Evolutionary conservation across 1,140 invertebrate species (phyloP).

Genomic region (Bacillus rossius): DNA sequence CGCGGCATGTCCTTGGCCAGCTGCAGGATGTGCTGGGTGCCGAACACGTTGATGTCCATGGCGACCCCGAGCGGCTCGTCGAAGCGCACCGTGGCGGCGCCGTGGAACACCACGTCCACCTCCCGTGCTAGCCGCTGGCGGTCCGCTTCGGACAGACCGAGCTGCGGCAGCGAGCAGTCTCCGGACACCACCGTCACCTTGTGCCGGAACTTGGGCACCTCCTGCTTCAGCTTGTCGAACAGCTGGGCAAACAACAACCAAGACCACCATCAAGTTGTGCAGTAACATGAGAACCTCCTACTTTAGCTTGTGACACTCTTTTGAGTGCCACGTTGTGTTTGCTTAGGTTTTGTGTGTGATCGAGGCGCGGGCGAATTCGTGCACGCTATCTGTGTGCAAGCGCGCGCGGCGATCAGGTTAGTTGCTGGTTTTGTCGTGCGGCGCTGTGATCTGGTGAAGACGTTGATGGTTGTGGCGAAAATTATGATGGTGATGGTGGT

Average conservation of each 20-base stretch:
- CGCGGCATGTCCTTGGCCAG: conserved; percentile 56
- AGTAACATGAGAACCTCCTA: no score
- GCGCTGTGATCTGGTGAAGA: conserved; percentile 7
- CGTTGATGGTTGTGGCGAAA: not conserved
- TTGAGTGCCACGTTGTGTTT: no score
- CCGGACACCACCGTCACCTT: conserved; percentile 59
- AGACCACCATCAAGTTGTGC: no score
- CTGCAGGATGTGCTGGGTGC: conserved; percentile 45
- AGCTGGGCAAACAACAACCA: no score
- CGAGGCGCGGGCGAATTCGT: no score
- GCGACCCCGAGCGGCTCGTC: conserved; percentile 71
- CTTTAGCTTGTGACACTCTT: no score
- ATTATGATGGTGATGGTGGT: no score
- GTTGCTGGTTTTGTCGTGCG: no score
- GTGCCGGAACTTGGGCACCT: conserved; percentile 45
- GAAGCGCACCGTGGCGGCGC: conserved; percentile 81
- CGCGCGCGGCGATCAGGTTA: no score
- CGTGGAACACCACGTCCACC: conserved; percentile 60
- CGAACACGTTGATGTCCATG: conserved; percentile 43
- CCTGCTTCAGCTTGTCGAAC: conserved; percentile 47
- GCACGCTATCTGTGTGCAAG: no score
- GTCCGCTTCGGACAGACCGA: conserved; percentile 45
- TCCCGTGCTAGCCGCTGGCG: conserved; percentile 7
- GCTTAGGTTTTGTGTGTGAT: no score
- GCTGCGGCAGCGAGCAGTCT: conserved; percentile 56